A percentile compares a stretch with the other conserved stretches of the same genome.
phyloP scores from a whole-genome alignment of 2,797 vertebrate species.

The Pogoniulus pusillus region DNA sequence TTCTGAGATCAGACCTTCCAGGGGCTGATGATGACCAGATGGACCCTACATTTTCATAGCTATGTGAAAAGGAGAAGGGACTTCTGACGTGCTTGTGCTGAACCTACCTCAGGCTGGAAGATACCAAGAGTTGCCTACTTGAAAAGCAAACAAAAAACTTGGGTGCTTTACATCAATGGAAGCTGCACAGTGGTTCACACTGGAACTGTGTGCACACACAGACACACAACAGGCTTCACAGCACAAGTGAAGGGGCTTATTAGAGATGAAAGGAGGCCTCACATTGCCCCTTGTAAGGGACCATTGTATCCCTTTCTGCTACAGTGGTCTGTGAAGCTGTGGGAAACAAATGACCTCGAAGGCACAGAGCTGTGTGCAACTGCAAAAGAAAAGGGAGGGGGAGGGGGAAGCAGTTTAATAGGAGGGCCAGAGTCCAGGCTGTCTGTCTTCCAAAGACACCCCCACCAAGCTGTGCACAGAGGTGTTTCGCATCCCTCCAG shows the following conservation, averaged over 20 bases:
- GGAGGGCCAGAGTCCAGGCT: neutral
- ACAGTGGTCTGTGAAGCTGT: constrained; percentile 79
- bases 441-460: constrained; percentile 1
- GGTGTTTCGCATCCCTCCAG: constrained; percentile 2
- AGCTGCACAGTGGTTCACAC: constrained; percentile 59
- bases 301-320: constrained; percentile 78
- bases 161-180: constrained; percentile 64
- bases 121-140: neutral
- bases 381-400: constrained; percentile 71
- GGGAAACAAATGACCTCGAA: constrained; percentile 83
- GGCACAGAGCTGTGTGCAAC: constrained; percentile 73
- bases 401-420: neutral
- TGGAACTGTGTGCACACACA: constrained; percentile 59
- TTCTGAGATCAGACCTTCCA: neutral
- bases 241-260: constrained; percentile 77
- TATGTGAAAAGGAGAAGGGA: constrained; percentile 45
- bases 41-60: neutral
- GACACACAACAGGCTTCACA: constrained; percentile 66
- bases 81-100: constrained; percentile 8
- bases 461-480: neutral
- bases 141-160: constrained; percentile 62
- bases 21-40: neutral
- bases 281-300: constrained; percentile 74
- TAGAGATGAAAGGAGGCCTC: constrained; percentile 79
- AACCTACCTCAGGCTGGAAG: constrained; percentile 57